These are phyloP conservation scores for Sebastiscus tertius DNA, from an alignment of 2,797 vertebrate species.

Conservation along the genomic window DNA sequence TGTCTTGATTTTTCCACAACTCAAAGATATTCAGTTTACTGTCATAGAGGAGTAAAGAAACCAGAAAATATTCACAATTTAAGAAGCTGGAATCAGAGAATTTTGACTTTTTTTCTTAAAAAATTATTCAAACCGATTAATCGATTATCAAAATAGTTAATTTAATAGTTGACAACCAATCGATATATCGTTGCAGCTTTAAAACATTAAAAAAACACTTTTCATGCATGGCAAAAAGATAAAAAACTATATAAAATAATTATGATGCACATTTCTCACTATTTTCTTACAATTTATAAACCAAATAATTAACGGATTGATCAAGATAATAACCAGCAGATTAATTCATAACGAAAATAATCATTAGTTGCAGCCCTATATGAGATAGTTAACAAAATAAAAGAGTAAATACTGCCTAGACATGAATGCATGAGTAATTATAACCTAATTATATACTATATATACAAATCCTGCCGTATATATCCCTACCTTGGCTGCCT, in stretches of 20 bases:
- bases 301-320: not conserved
- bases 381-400: not conserved
- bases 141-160: too few species aligned
- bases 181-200: too few species aligned
- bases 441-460: not conserved
- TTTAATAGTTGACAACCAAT: fast-evolving
- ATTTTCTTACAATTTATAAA: too few species aligned
- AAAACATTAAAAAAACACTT: not conserved
- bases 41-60: too few species aligned
- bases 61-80: too few species aligned
- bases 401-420: not conserved
- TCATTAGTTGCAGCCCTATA: too few species aligned
- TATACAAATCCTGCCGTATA: not conserved
- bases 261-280: not conserved
- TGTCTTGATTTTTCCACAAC: too few species aligned
- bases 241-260: not conserved
- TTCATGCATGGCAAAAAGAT: not conserved
- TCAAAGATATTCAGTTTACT: too few species aligned
- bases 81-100: too few species aligned
- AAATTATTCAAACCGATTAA: too few species aligned
- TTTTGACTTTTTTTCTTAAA: too few species aligned
- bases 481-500: slow-evolving; percentile 56
- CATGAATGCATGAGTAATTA: not conserved
- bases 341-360: too few species aligned
- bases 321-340: not conserved